phyloP scores from a whole-genome alignment of 2,113 vertebrate genomes.

The Blennius ocellaris region DNA sequence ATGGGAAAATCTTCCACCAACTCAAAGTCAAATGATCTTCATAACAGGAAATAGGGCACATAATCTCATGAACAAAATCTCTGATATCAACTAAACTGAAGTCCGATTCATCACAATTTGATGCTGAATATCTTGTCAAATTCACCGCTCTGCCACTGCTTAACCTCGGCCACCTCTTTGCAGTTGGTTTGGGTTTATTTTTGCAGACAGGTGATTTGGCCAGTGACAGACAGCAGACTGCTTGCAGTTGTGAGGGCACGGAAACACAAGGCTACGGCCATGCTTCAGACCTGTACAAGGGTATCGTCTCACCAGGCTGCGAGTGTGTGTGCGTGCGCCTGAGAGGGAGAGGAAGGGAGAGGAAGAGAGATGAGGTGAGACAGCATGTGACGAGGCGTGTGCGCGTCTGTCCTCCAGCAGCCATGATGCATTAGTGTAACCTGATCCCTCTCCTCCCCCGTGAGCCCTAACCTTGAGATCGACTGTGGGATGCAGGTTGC shows the following conservation, averaged over 20 bases:
- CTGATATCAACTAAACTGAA: neutral
- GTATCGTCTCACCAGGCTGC: slow-evolving; percentile 47
- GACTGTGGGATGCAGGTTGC: slow-evolving; percentile 63
- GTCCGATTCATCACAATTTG: neutral
- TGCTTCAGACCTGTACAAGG: slow-evolving; percentile 47
- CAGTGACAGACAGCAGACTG: slow-evolving; percentile 41
- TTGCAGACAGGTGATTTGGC: slow-evolving; percentile 52
- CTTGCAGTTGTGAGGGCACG: slow-evolving; percentile 46
- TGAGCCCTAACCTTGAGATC: slow-evolving; percentile 76
- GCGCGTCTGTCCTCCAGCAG: slow-evolving; percentile 72
- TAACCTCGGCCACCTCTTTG: slow-evolving; percentile 26
- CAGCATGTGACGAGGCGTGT: slow-evolving; percentile 58
- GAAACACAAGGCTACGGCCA: slow-evolving; percentile 40
- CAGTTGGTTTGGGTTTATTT: slow-evolving; percentile 39
- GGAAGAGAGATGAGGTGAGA: slow-evolving; percentile 54
- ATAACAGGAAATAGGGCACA: too few species aligned
- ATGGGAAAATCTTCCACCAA: too few species aligned
- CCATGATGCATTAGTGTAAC: slow-evolving; percentile 79
- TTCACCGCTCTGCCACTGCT: slow-evolving; percentile 1
- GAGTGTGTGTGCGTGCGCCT: slow-evolving; percentile 21
- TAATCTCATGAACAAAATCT: too few species aligned
- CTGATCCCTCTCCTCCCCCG: slow-evolving; percentile 69
- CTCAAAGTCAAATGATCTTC: too few species aligned
- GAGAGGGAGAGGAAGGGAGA: slow-evolving; percentile 1
- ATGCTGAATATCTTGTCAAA: slow-evolving; percentile 2